Percentiles rank a stretch among this genome's conserved stretches.
phyloP scores from a whole-genome alignment of 2,113 vertebrate genomes.

The Apistogramma diplotaenia region DNA sequence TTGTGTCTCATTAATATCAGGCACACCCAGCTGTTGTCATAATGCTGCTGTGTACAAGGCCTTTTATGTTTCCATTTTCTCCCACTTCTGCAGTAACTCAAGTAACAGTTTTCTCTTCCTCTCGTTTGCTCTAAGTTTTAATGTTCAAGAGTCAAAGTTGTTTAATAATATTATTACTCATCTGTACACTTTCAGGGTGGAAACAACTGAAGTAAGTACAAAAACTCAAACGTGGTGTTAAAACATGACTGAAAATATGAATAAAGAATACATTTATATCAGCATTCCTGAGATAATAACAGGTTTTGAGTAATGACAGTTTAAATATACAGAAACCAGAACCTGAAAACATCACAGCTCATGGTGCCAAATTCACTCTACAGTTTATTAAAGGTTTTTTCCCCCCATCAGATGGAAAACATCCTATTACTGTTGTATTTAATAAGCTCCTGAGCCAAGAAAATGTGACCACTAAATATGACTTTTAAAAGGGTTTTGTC shows the following conservation, averaged over 20 bases:
- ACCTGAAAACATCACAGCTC: constrained; percentile 9
- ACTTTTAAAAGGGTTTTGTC: constrained; percentile 11
- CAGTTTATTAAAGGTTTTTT: constrained; percentile 13
- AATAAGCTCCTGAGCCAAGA: constrained; percentile 30
- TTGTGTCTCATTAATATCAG: constrained; percentile 63
- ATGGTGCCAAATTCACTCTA: constrained; percentile 23
- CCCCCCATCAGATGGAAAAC: constrained; percentile 19
- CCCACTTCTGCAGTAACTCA: not conserved
- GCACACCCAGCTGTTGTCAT: constrained; percentile 66
- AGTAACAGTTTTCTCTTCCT: not conserved
- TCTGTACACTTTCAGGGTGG: not conserved
- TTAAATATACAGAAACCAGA: constrained; percentile 25
- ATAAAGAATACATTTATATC: not conserved
- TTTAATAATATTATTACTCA: not conserved
- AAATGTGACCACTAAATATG: constrained; percentile 6
- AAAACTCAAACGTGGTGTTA: not conserved
- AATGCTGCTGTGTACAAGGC: not conserved
- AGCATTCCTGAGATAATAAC: not conserved
- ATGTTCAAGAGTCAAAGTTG: not conserved
- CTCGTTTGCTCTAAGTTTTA: not conserved
- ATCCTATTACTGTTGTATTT: constrained; percentile 27
- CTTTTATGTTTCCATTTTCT: constrained; percentile 9
- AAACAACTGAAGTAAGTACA: not conserved
- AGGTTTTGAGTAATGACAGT: constrained; percentile 14
- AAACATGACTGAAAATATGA: not conserved